Percentiles rank a stretch among this genome's conserved stretches.
Conservation (phyloP, 2,888 invertebrate species). For the Pecten maximus region DNA sequence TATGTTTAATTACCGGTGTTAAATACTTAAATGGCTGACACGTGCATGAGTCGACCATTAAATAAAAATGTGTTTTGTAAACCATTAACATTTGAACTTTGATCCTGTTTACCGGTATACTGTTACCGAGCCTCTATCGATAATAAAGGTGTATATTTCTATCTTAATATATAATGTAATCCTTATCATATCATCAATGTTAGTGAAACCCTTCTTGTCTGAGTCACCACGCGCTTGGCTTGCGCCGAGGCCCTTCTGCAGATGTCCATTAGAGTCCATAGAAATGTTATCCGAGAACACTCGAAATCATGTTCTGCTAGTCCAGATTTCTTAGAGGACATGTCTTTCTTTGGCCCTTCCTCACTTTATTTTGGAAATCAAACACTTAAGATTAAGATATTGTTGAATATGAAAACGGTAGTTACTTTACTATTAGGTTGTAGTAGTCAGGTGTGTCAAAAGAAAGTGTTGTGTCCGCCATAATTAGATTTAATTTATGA, state of each 20-base stretch:
- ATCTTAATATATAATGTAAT: not conserved
- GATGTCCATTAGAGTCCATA: not conserved
- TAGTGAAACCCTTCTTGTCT: not conserved
- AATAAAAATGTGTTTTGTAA: not conserved
- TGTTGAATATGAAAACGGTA: too few relatives aligned
- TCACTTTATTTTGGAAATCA: too few relatives aligned
- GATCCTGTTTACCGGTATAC: not conserved
- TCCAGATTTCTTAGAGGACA: too few relatives aligned
- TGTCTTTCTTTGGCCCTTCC: too few relatives aligned
- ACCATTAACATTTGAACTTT: not conserved
- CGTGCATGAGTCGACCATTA: not conserved
- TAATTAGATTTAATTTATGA: too few relatives aligned
- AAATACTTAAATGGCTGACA: not conserved
- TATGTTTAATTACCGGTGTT: not conserved
- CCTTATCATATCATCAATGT: not conserved
- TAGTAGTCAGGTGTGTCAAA: too few relatives aligned
- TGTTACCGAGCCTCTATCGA: not conserved
- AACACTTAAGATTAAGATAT: too few relatives aligned
- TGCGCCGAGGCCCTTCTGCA: not conserved
- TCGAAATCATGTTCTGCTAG: too few relatives aligned
- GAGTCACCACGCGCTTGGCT: constrained; percentile 21
- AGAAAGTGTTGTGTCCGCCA: too few relatives aligned
- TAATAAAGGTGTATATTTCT: not conserved
- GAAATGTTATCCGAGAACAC: too few relatives aligned
- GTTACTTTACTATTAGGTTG: too few relatives aligned